Conservation (phyloP, 2,888 invertebrate species). For the Parascotia fuliginaria region DNA sequence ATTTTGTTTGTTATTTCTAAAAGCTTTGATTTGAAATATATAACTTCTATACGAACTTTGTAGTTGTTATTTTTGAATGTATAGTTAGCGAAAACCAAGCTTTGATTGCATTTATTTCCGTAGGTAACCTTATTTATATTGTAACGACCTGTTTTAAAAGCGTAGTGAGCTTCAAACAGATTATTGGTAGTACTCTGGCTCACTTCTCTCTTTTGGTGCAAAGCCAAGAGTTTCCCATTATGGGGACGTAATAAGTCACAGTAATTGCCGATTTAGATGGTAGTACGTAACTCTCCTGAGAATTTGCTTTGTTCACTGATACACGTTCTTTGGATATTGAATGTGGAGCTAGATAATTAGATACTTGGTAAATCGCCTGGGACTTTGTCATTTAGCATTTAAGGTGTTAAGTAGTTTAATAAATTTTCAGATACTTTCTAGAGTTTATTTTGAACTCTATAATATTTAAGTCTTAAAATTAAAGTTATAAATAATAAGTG, state of each 20-base stretch:
- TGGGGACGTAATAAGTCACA: slow-evolving; percentile 45
- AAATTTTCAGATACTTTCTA: no score
- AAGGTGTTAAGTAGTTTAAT: background rate
- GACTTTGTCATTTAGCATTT: background rate
- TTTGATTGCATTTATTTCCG: background rate
- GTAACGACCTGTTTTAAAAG: background rate
- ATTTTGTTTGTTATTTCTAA: background rate
- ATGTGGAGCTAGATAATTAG: slow-evolving; percentile 6
- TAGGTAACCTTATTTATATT: background rate
- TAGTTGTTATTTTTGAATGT: no score
- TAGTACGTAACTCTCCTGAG: slow-evolving; percentile 11
- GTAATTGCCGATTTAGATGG: slow-evolving; percentile 31
- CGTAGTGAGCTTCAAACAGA: slow-evolving; percentile 2
- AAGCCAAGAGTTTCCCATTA: slow-evolving; percentile 37
- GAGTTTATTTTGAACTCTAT: no score
- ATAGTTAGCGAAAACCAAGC: no score
- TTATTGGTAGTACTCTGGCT: slow-evolving; percentile 1
- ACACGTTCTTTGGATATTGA: slow-evolving; percentile 31
- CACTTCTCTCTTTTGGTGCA: slow-evolving; percentile 13
- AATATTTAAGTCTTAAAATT: no score
- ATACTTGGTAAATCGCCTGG: background rate
- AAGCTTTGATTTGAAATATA: no score
- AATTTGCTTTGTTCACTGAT: slow-evolving; percentile 31
- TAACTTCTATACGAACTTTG: no score
- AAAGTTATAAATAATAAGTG: no score